These are phyloP conservation scores for Nephrotoma flavescens DNA, from an alignment of 2,888 invertebrate genomes.

Conservation along the genomic window DNA sequence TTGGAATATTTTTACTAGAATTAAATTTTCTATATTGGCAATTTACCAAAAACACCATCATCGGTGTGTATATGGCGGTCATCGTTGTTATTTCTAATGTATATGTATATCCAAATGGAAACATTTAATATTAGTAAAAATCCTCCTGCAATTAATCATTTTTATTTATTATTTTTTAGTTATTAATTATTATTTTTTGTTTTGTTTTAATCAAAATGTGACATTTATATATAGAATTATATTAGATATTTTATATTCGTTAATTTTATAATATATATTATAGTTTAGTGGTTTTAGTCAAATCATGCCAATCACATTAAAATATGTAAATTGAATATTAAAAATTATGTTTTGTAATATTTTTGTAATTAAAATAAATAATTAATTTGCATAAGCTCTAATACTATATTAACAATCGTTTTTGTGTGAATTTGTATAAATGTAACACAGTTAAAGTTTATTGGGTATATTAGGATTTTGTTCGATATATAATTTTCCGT, in stretches of 20 bases:
- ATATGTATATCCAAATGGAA: neutral
- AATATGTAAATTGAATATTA: neutral
- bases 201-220: neutral
- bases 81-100: neutral
- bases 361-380: neutral
- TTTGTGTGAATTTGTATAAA: neutral
- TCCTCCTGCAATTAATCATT: neutral
- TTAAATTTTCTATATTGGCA: neutral
- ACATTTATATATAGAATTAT: neutral
- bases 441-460: neutral
- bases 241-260: neutral
- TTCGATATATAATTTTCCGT: neutral
- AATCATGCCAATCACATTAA: neutral
- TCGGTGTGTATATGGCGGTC: neutral
- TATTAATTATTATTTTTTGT: neutral
- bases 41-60: neutral
- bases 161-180: neutral
- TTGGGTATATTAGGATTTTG: neutral
- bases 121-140: neutral
- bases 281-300: neutral
- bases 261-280: neutral
- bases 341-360: neutral
- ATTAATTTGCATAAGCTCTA: neutral
- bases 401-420: neutral
- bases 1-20: neutral